Evolutionary conservation across 2,113 vertebrate species (phyloP), one percentile per base, ranked within the genome.

Genomic region (Mormyrus lacerda): DNA sequence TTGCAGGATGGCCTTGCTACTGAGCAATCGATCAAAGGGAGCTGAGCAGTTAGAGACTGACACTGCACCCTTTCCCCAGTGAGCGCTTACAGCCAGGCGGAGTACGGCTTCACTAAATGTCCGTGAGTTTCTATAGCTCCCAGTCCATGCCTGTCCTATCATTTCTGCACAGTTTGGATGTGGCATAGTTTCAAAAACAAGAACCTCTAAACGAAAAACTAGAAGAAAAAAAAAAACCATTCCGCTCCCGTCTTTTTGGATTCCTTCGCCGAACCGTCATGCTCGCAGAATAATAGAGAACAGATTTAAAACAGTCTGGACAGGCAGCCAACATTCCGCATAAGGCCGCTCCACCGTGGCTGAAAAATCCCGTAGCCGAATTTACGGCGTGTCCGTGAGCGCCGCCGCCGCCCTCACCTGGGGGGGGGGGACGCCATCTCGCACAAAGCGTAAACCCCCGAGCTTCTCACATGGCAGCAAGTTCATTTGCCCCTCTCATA

Each of bases 341-440:
- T 55, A 85, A 73, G 73, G 69, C 79, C 39, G 35, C 76, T 21
- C 10, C 21, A 11, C 47, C 42, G 85, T 51, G 73, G 89, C 24
- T 50, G 65, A 61, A 85, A 82, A 87, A 89, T 42, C 58, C 85
- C 13, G 35, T 31, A 55, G 21, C 27, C 61, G 39, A 87, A 90
- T 27, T 65, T 69, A 7, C 50, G 44, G 35, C 76, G 86, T 58
- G 88, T 90, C 84, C 27, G 87, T 90, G 90, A n/a, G 11, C 53
- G 39, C 4, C 79, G 61, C 89, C 86, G 90, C 55, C 89, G 85
- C n/a, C 84, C 91, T 86, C 91, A 93, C 90, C 89, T 92, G 92
- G 76, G 88, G 89, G 69, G 91, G 35, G 51, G 79, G 4, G 0
- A n/a, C n/a, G 58, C n/a, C 15, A 27, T 48, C 2, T 53, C 93